phyloP scores from a whole-genome alignment of 2,888 invertebrate species.

The Ephialtes manifestator region DNA sequence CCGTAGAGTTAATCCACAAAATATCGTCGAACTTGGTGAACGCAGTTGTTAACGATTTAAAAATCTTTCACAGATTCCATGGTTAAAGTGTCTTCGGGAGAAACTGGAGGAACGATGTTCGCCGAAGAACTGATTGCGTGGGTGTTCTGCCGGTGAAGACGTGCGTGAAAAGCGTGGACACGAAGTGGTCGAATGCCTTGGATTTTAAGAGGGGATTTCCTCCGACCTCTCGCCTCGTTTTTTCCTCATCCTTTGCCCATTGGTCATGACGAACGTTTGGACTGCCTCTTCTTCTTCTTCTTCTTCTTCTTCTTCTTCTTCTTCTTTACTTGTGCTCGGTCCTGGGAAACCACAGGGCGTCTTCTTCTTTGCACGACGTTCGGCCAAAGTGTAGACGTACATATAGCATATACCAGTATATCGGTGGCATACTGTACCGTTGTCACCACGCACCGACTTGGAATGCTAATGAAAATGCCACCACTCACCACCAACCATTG shows the following conservation, averaged over 20 bases:
- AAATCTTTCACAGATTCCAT: background rate
- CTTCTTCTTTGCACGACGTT: conserved; percentile 52
- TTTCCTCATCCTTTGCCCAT: conserved; percentile 73
- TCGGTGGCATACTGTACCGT: conserved; percentile 56
- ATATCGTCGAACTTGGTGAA: background rate
- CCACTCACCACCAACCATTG: conserved; percentile 41
- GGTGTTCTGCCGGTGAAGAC: conserved; percentile 79
- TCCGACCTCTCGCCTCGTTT: conserved; percentile 20
- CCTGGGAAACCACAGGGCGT: conserved; percentile 18
- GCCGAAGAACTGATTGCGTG: conserved; percentile 82
- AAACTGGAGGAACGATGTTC: conserved; percentile 75
- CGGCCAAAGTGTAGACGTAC: conserved; percentile 20
- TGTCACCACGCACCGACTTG: conserved; percentile 65
- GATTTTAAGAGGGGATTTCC: conserved; percentile 77
- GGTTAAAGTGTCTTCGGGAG: conserved; percentile 46
- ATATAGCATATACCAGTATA: background rate
- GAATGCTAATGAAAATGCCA: conserved; percentile 75
- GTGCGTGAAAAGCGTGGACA: conserved; percentile 71
- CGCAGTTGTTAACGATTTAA: background rate
- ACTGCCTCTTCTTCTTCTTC: conserved; percentile 71
- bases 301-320: conserved; percentile 71
- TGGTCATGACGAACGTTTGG: conserved; percentile 74
- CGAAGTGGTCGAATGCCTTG: conserved; percentile 68
- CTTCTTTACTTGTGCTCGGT: conserved; percentile 60
- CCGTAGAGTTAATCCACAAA: background rate